Evolutionary conservation across 2,888 invertebrate genomes (phyloP), one percentile per base, ranked within the genome.

Genomic region (Subacronicta megacephala): DNA sequence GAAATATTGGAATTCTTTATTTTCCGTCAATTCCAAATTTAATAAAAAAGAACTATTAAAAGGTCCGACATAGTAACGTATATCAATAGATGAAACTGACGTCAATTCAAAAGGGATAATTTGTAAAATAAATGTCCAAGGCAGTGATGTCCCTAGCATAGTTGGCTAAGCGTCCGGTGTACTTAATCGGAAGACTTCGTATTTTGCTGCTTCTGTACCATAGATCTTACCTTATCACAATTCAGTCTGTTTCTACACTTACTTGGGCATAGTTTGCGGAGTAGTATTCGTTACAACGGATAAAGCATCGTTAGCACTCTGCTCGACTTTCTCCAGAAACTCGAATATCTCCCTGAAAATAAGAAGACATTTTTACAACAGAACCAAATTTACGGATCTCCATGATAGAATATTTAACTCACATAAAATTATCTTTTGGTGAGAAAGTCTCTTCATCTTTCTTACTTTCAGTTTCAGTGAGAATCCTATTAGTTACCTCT

Each of bases 241-340:
- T 20, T 20, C 20, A 20, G 18, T 18, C 18, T 18, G 26, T 3
- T 26, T 26, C 2, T 26, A 26, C 20, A 70, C 87, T 89, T 73
- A 94, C 94, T 92, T 94, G 0, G 92, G 93, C 45, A 88, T 86
- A 26, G 84, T 85, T 50, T 87, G 89, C 3, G 92, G 92, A n/a
- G 89, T 85, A 6, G 87, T 83, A 53, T 82, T 89, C 1, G 91
- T 90, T 0, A 94, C 90, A 0, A 93, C 85, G 0, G 93, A 90
- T 1, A 94, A 79, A 15, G 94, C 94, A 57, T 95, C 94, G 45
- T 92, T 94, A 0, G 94, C 94, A 51, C 93, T 94, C 69, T 93
- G 90, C 64, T 96, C 96, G 0, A 96, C 95, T 83, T 96, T 95
- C 77, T 96, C 96, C 62, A 96, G 80, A 82, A 95, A 96, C 50